Evolutionary conservation across 2,888 invertebrate genomes (phyloP).

Genomic region (Mesochorus sp.): DNA sequence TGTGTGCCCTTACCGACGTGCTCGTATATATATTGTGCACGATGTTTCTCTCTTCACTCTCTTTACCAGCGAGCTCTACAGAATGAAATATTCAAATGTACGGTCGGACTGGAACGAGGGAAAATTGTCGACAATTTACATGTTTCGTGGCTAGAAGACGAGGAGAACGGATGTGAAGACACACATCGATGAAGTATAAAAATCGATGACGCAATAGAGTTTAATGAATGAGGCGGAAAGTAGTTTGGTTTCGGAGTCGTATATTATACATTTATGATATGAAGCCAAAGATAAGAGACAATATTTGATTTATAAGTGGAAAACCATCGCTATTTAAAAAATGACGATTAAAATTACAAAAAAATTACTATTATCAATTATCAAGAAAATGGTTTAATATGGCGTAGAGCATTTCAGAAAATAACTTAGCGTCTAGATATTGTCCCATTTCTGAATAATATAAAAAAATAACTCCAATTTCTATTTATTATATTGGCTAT

Average conservation of each 20-base stretch:
- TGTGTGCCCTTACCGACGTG: constrained; percentile 2
- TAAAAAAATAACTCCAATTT: no score
- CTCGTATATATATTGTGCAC: constrained; percentile 27
- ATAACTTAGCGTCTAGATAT: no score
- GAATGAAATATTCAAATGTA: constrained; percentile 61
- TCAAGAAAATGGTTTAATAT: no score
- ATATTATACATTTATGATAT: no score
- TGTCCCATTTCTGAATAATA: no score
- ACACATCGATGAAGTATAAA: neutral
- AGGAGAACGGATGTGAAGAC: constrained; percentile 39
- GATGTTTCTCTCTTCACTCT: neutral
- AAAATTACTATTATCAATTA: no score
- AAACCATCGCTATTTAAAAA: no score
- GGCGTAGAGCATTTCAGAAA: no score
- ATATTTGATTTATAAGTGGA: no score
- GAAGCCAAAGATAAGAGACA: no score
- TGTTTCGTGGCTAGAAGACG: constrained; percentile 42
- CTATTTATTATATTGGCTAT: no score
- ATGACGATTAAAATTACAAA: neutral
- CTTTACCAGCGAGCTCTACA: constrained; percentile 31
- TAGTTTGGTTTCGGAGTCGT: constrained; percentile 19
- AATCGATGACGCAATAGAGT: constrained; percentile 28
- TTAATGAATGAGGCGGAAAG: neutral
- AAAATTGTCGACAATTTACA: constrained; percentile 52
- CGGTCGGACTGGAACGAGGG: constrained; percentile 9